A percentile compares a stretch with the other conserved stretches of the same genome.
Evolutionary conservation across 1,140 invertebrate genomes (phyloP).

Genomic region (Agrilus planipennis): DNA sequence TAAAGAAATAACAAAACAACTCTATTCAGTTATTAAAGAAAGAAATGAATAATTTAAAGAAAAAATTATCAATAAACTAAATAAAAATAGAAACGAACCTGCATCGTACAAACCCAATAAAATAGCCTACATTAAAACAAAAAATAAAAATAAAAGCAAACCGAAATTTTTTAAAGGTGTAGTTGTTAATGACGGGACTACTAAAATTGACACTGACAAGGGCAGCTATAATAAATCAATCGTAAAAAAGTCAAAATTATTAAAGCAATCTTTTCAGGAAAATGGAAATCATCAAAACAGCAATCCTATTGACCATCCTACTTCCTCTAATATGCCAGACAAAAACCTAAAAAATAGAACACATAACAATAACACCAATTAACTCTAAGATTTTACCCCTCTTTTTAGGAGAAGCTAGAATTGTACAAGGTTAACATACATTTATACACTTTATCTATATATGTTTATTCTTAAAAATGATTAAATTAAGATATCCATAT

Average conservation of each 20-base stretch:
- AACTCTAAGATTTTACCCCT: not conserved
- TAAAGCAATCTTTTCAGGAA: not conserved
- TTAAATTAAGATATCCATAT: no score
- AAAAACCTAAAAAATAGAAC: no score
- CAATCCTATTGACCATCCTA: not conserved
- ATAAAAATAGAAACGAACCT: slow-evolving; percentile 1
- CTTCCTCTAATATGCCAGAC: not conserved
- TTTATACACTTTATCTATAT: slow-evolving; percentile 1
- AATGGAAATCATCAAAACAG: not conserved
- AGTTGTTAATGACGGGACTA: not conserved
- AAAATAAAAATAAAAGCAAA: slow-evolving; percentile 4
- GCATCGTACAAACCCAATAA: not conserved
- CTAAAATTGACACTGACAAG: slow-evolving; percentile 3
- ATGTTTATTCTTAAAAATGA: no score
- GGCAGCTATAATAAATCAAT: slow-evolving; percentile 7
- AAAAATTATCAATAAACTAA: slow-evolving; percentile 2
- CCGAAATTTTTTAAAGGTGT: slow-evolving; percentile 3
- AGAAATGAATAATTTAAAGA: not conserved
- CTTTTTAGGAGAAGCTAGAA: not conserved
- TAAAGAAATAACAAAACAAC: not conserved
- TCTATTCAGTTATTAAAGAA: not conserved
- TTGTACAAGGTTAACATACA: not conserved
- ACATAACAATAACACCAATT: not conserved
- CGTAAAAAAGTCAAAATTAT: slow-evolving; percentile 3
- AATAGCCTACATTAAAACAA: slow-evolving; percentile 7